A percentile compares a stretch with the other conserved stretches of the same genome.
Evolutionary conservation across 2,888 invertebrate species (phyloP).

Genomic region (Lypha dubia): DNA sequence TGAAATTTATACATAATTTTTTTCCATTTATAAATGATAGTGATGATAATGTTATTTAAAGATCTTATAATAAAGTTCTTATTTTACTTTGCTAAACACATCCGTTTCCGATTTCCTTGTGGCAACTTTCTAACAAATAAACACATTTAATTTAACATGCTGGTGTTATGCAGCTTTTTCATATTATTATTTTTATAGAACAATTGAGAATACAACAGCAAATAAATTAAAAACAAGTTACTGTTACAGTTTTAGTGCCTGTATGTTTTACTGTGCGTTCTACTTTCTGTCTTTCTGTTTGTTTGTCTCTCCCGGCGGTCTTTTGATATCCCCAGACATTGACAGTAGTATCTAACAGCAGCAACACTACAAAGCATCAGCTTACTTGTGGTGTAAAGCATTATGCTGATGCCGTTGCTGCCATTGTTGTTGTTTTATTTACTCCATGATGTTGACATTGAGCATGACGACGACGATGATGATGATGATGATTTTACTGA

Average conservation of each 20-base stretch:
- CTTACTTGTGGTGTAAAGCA: not conserved
- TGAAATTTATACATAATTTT: not conserved
- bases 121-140: slow-evolving; percentile 51
- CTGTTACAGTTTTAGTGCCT: not conserved
- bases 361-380: not conserved
- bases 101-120: slow-evolving; percentile 62
- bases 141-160: slow-evolving; percentile 21
- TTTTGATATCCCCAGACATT: not conserved
- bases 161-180: not conserved
- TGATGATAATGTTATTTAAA: slow-evolving; percentile 31
- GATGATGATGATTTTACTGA: slow-evolving; percentile 46
- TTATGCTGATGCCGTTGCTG: not conserved
- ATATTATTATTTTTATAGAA: slow-evolving; percentile 30
- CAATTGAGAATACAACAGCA: slow-evolving; percentile 24
- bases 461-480: slow-evolving; percentile 4
- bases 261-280: not conserved
- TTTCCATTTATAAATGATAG: slow-evolving; percentile 8
- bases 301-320: not conserved
- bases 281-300: not conserved
- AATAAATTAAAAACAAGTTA: slow-evolving; percentile 15
- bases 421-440: not conserved
- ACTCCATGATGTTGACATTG: slow-evolving; percentile 16
- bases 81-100: slow-evolving; percentile 56
- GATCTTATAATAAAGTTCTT: slow-evolving; percentile 47
- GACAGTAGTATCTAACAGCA: slow-evolving; percentile 1